Evolutionary conservation across 2,797 vertebrate genomes (phyloP).

Genomic region (Petrocephalus sullivani): DNA sequence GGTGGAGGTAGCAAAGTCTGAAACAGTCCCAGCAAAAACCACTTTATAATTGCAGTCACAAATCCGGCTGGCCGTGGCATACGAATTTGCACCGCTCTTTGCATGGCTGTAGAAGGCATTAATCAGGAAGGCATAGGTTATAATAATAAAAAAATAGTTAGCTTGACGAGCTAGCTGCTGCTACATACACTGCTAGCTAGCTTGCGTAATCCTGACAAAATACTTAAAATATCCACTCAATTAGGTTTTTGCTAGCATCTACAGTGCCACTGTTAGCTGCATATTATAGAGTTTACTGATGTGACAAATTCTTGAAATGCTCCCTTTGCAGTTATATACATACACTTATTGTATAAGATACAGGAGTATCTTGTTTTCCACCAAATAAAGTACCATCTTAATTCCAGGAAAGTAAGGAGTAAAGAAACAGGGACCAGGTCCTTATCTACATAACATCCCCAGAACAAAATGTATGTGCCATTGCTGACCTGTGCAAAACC

Average conservation of each 20-base stretch:
- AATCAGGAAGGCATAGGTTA: background rate
- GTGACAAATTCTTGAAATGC: background rate
- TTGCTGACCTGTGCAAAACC: constrained; percentile 84
- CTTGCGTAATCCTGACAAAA: background rate
- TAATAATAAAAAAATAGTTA: background rate
- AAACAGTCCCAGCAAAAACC: background rate
- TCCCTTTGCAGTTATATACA: background rate
- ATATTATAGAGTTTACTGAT: background rate
- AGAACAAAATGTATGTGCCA: constrained; percentile 29
- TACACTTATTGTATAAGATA: background rate
- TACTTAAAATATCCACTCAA: background rate
- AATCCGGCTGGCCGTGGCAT: background rate
- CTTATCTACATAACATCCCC: background rate
- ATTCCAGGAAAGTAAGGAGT: constrained; percentile 55
- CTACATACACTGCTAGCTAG: background rate
- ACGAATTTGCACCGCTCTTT: background rate
- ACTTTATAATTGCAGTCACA: background rate
- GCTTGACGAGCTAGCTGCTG: background rate
- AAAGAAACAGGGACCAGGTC: constrained; percentile 11
- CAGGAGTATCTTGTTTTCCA: constrained; percentile 42
- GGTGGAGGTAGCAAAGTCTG: background rate
- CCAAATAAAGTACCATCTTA: constrained; percentile 58
- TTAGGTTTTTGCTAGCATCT: constrained; percentile 1
- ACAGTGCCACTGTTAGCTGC: background rate
- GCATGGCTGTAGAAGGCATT: background rate